Evolutionary conservation across 2,797 vertebrate genomes (phyloP).

Genomic region (Ctenopoma multispine): DNA sequence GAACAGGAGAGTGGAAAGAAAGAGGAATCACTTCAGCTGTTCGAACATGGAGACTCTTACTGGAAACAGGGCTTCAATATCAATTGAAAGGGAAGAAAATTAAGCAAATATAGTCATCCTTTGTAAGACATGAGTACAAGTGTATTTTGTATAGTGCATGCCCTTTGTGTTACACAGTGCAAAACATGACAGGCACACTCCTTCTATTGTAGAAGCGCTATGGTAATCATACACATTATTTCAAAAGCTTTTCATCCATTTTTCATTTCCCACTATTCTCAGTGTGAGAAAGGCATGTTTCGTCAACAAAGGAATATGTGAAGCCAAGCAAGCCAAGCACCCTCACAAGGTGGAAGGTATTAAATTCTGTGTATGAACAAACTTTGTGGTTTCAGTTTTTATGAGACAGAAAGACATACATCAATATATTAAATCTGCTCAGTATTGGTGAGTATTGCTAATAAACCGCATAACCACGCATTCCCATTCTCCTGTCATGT

Average conservation of each 20-base stretch:
- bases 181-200: conserved; percentile 53
- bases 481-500: not conserved
- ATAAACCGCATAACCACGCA: conserved; percentile 24
- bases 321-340: conserved; percentile 49
- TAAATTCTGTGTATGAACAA: conserved; percentile 57
- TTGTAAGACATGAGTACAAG: conserved; percentile 61
- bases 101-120: conserved; percentile 60
- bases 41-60: conserved; percentile 49
- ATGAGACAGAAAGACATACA: conserved; percentile 20
- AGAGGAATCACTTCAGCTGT: conserved; percentile 61
- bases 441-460: conserved; percentile 11
- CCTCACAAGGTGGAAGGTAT: conserved; percentile 42
- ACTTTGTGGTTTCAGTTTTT: conserved; percentile 38
- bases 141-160: conserved; percentile 51
- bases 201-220: conserved; percentile 53
- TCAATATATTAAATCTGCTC: conserved; percentile 21
- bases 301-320: conserved; percentile 70
- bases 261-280: conserved; percentile 64
- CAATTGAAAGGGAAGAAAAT: conserved; percentile 52
- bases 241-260: conserved; percentile 72
- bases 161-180: conserved; percentile 59
- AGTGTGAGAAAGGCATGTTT: conserved; percentile 61
- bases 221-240: conserved; percentile 67
- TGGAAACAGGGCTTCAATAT: conserved; percentile 60
- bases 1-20: conserved; percentile 68